Conservation (phyloP, 2,888 invertebrate species). For the Sepiola atlantica region DNA sequence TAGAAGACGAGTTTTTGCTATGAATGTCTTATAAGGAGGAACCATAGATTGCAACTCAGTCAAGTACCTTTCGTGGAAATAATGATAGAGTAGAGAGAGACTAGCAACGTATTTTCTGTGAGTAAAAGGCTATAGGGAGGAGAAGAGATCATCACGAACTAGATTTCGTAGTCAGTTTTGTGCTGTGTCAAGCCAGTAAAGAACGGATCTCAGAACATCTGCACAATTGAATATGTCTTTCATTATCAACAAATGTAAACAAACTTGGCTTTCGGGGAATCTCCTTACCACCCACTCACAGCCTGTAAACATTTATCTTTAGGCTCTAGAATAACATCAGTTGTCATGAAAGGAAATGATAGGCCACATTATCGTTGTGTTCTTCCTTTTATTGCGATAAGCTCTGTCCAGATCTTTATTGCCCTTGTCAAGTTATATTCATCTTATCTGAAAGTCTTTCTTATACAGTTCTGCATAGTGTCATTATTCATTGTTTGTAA, state of each 20-base stretch:
- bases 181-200: not conserved
- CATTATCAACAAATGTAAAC: not conserved
- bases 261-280: not conserved
- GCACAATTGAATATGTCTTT: not conserved
- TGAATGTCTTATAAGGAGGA: no score
- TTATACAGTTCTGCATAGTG: not conserved
- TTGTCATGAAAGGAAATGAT: not conserved
- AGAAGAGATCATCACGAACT: no score
- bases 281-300: not conserved
- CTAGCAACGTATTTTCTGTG: no score
- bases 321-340: not conserved
- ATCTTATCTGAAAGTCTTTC: not conserved
- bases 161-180: no score
- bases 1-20: no score
- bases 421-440: not conserved
- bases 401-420: not conserved
- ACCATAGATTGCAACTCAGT: no score
- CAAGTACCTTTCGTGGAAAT: no score
- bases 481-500: not conserved
- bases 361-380: not conserved
- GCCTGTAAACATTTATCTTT: not conserved
- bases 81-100: no score
- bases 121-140: no score
- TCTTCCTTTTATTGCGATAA: not conserved
- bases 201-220: not conserved